Base-by-base conservation (phyloP, 1,140 invertebrate species). In the Heliothis subflexa region DNA sequence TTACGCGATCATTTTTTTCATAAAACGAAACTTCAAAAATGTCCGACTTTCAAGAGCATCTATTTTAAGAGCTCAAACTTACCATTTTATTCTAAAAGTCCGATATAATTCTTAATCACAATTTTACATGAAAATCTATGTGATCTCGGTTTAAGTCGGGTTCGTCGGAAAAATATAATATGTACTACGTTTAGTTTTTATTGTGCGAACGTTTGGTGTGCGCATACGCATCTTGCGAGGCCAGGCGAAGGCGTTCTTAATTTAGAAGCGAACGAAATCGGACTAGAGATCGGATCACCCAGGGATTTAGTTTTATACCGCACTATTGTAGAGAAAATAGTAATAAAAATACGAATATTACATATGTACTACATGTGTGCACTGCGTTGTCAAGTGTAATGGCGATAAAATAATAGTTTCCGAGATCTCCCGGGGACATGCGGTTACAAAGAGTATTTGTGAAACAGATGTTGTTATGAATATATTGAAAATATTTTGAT, bases 141-240 rank as follows among this genome's bases (percentile, higher is more conserved):
- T 88, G 75, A 83, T 86, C 76, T 84, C 86, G 79, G 85, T 72
- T 80, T 86, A 86, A 88, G 73, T 85, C 82, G 83, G 57, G 47
- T 85, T 90, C 89, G 89, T 83, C 45, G 80, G 83, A 85, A 91
- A 90, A 89, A 90, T 91, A 93, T 90, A 90, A 91, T 92, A 93
- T 86, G 89, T 89, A 86, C 89, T 89, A 91, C 89, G 89, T 90
- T 90, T 89, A 86, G 80, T 85, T 92, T 88, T 92, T 87, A 85
- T 85, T 86, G 87, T 81, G 85, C 74, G 86, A 70, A 25, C 82
- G 81, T 68, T 85, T 74, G 84, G 72, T 87, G 79, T 91, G 90
- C 90, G 91, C 87, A 82, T 71, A 81, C 87, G 90, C 92, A 94
- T 92, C 76, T 52, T 83, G 54, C 91, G 91, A 92, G 89, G 91